These are phyloP conservation scores for Sceloporus tristichus DNA, from an alignment of 2,113 vertebrate species.

Conservation along the genomic window DNA sequence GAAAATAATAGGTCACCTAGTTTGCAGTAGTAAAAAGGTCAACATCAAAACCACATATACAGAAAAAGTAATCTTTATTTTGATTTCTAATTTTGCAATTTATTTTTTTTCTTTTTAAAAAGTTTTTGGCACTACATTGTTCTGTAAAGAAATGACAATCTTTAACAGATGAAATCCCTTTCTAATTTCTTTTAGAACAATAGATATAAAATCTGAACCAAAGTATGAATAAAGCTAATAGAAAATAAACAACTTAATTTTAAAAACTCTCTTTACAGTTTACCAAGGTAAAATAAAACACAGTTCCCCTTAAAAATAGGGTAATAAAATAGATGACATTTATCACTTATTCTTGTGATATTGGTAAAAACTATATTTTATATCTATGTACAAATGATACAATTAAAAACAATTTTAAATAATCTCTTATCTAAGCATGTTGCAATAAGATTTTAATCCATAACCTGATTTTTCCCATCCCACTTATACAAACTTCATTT, in stretches of 20 bases:
- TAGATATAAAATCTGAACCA: constrained; percentile 91
- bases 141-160: constrained; percentile 88
- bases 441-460: constrained; percentile 82
- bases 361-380: constrained; percentile 93
- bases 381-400: constrained; percentile 98
- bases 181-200: constrained; percentile 91
- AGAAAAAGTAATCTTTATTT: constrained; percentile 63
- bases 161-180: constrained; percentile 90
- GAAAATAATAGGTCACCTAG: neutral
- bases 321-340: constrained; percentile 99
- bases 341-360: constrained; percentile 97
- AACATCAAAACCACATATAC: constrained; percentile 48
- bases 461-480: constrained; percentile 80
- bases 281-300: constrained; percentile 95
- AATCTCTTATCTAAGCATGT: constrained; percentile 82
- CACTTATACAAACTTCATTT: constrained; percentile 84
- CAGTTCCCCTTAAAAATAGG: constrained; percentile 98
- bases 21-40: neutral
- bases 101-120: constrained; percentile 81
- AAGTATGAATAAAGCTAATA: constrained; percentile 98
- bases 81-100: constrained; percentile 71
- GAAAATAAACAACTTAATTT: constrained; percentile 99
- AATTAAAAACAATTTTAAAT: constrained; percentile 92
- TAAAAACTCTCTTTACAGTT: constrained; percentile 94
- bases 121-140: constrained; percentile 94